Conservation (phyloP, 2,888 invertebrate species). For the Melieria crassipennis region DNA sequence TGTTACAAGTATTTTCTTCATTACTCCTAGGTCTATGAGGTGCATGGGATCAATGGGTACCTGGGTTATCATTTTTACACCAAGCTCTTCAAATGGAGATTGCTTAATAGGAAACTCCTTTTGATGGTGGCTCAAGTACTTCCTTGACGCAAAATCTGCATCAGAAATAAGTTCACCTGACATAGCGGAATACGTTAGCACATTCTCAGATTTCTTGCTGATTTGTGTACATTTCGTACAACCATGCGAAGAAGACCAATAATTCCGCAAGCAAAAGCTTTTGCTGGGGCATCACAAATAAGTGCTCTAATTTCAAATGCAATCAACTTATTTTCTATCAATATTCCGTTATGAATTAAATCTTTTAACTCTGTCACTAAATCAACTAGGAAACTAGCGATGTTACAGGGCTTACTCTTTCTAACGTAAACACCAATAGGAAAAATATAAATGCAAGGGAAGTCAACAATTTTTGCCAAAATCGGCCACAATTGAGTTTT, state of each 20-base stretch:
- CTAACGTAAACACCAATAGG: conserved; percentile 30
- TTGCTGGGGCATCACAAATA: conserved; percentile 18
- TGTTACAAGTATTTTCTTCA: conserved; percentile 3
- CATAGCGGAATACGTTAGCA: conserved; percentile 9
- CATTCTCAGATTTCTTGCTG: conserved; percentile 2
- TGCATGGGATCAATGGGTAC: conserved; percentile 16
- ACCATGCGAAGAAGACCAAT: conserved; percentile 1
- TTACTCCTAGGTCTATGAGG: not conserved
- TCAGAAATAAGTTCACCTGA: conserved; percentile 6
- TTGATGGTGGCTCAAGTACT: conserved; percentile 21
- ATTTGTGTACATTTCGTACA: conserved; percentile 12
- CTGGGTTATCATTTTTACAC: conserved; percentile 22
- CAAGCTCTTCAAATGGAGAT: conserved; percentile 18
- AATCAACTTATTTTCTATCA: conserved; percentile 9
- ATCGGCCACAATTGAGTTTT: conserved; percentile 12
- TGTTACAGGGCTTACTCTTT: conserved; percentile 19
- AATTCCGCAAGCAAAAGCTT: conserved; percentile 18
- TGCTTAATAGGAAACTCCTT: not conserved
- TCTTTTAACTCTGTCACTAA: conserved; percentile 16
- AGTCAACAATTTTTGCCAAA: conserved; percentile 21
- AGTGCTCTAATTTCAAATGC: conserved; percentile 11
- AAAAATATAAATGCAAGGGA: conserved; percentile 20
- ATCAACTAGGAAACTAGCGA: conserved; percentile 15
- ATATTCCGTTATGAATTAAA: conserved; percentile 17
- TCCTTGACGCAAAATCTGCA: conserved; percentile 23